These are phyloP conservation scores for Microchrysa polita DNA, from an alignment of 2,888 invertebrate genomes.

Conservation along the genomic window DNA sequence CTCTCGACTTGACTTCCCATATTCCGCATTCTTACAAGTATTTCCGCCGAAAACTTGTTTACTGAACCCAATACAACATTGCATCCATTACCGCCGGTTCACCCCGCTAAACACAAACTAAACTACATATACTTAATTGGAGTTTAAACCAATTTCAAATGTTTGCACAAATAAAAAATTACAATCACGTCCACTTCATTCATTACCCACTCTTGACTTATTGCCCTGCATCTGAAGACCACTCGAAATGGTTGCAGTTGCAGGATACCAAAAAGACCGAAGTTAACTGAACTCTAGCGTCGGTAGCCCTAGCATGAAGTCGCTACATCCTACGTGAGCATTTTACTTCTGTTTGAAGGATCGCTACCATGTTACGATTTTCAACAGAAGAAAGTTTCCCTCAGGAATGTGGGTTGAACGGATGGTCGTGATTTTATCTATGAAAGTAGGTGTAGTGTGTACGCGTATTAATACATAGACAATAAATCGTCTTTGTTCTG, in stretches of 20 bases:
- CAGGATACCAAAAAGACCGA: neutral
- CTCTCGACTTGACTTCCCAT: too few species aligned
- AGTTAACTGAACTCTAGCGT: constrained; percentile 2
- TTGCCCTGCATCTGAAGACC: constrained; percentile 38
- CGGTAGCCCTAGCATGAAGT: constrained; percentile 9
- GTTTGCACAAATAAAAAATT: constrained; percentile 11
- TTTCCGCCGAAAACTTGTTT: too few species aligned
- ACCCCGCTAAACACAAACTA: neutral
- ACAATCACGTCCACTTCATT: constrained; percentile 41
- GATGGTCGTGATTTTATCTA: too few species aligned
- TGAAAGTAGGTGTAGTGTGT: too few species aligned
- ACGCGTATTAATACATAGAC: too few species aligned
- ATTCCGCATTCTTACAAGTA: too few species aligned
- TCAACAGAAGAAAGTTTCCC: too few species aligned
- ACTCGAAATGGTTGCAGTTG: constrained; percentile 27
- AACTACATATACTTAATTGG: neutral
- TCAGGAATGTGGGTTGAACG: too few species aligned
- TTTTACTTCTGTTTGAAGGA: constrained; percentile 35
- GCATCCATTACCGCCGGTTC: neutral
- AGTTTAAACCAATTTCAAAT: constrained; percentile 12
- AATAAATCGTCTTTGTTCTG: too few species aligned
- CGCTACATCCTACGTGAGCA: constrained; percentile 21
- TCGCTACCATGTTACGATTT: constrained; percentile 1
- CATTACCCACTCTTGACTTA: constrained; percentile 36
- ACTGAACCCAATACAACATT: neutral